These are phyloP conservation scores for Drosophila algonquin DNA, from an alignment of 2,888 invertebrate species.

Conservation along the genomic window DNA sequence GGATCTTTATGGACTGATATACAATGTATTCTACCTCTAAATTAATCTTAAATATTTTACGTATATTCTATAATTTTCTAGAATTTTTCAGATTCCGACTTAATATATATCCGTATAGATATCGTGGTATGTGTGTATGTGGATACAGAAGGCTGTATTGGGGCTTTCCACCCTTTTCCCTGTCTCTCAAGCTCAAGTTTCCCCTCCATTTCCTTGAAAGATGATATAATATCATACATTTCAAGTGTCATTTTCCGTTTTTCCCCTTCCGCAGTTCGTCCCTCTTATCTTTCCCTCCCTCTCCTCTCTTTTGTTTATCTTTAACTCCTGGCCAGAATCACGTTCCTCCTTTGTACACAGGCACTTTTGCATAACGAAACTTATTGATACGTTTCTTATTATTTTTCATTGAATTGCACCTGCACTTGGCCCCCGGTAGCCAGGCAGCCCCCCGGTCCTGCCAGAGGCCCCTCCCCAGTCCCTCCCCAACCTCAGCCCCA, in stretches of 20 bases:
- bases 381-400: constrained; percentile 32
- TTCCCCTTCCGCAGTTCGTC: background rate
- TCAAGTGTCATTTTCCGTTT: background rate
- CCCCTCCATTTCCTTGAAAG: background rate
- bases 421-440: constrained; percentile 6
- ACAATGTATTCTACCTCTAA: too few species aligned
- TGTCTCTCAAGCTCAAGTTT: too few species aligned
- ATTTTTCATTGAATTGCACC: constrained; percentile 31
- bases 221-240: background rate
- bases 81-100: too few species aligned
- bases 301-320: background rate
- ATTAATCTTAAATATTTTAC: too few species aligned
- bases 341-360: constrained; percentile 8
- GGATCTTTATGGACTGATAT: too few species aligned
- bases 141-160: too few species aligned
- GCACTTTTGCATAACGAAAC: constrained; percentile 1
- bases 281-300: too few species aligned
- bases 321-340: background rate
- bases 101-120: too few species aligned
- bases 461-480: too few species aligned
- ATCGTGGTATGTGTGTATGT: too few species aligned
- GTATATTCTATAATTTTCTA: too few species aligned
- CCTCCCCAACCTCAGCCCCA: background rate
- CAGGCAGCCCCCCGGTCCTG: background rate
- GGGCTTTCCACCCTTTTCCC: too few species aligned